Percentiles rank a stretch among this genome's conserved stretches.
These are phyloP conservation scores for Dynastes hyllus DNA, from an alignment of 2,888 invertebrate genomes.

Conservation along the genomic window DNA sequence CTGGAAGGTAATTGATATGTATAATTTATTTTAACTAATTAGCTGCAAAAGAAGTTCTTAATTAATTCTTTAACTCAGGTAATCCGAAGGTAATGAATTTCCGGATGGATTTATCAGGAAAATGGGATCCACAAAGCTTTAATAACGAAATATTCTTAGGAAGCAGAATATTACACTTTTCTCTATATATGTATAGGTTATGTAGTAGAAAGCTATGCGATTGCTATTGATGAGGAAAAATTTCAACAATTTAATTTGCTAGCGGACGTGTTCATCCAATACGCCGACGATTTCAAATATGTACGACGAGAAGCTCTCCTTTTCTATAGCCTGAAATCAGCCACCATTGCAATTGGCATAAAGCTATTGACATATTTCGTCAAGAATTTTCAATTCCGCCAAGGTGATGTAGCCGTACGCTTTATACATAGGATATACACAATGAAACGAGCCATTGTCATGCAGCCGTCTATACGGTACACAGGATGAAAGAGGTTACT, in stretches of 20 bases:
- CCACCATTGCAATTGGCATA: constrained; percentile 41
- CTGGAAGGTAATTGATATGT: not conserved
- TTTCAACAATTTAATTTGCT: constrained; percentile 41
- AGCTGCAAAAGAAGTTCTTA: not conserved
- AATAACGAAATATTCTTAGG: not conserved
- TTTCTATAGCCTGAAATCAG: constrained; percentile 40
- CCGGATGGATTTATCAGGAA: not conserved
- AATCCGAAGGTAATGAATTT: not conserved
- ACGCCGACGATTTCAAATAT: constrained; percentile 34
- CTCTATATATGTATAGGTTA: not conserved
- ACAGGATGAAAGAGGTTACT: constrained; percentile 45
- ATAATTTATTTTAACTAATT: not conserved
- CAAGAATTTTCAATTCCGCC: constrained; percentile 44
- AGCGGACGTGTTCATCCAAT: constrained; percentile 12
- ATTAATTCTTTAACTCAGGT: constrained; percentile 4
- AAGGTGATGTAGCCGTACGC: constrained; percentile 20
- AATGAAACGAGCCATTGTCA: constrained; percentile 39
- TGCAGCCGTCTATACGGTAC: constrained; percentile 38
- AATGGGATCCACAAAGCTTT: not conserved
- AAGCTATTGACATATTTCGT: constrained; percentile 47
- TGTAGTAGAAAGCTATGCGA: not conserved
- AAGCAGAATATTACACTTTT: not conserved
- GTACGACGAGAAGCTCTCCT: constrained; percentile 21
- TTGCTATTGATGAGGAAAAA: not conserved
- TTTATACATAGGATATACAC: constrained; percentile 7